These are phyloP conservation scores for Saccostrea glomerata DNA, from an alignment of 1,140 invertebrate species.

Conservation along the genomic window DNA sequence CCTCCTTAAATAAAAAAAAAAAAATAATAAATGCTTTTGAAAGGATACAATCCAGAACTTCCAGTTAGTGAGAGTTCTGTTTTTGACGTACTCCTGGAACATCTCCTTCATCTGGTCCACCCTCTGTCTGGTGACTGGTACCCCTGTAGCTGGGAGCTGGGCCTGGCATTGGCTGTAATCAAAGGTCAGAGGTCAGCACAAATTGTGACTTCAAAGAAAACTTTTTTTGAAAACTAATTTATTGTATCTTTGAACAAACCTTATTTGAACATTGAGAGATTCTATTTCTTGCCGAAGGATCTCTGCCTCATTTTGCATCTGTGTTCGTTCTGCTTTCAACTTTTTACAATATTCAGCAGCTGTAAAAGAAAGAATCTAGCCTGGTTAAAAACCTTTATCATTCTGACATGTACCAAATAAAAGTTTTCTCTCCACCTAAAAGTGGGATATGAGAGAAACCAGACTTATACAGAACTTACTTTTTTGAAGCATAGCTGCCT, in stretches of 20 bases:
- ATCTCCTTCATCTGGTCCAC: conserved; percentile 96
- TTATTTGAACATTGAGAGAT: conserved; percentile 92
- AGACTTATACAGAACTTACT: conserved; percentile 80
- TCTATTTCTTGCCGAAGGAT: conserved; percentile 91
- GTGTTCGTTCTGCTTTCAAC: conserved; percentile 89
- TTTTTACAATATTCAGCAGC: conserved; percentile 95
- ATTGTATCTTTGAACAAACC: conserved; percentile 80
- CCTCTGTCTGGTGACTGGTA: conserved; percentile 91
- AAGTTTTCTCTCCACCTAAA: too few species aligned
- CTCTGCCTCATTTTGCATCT: conserved; percentile 94
- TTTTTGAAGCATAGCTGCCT: conserved; percentile 97
- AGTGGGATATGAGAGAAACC: background rate
- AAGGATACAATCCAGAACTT: conserved; percentile 97
- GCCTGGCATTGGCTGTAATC: conserved; percentile 86
- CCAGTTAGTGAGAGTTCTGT: conserved; percentile 94
- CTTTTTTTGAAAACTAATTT: too few species aligned
- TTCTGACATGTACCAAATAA: too few species aligned
- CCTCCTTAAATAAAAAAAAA: too few species aligned
- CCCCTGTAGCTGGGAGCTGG: conserved; percentile 96
- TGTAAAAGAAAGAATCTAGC: conserved; percentile 62
- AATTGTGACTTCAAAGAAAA: background rate
- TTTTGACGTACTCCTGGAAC: conserved; percentile 94
- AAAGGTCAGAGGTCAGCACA: background rate
- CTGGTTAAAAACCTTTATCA: background rate
- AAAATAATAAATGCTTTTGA: too few species aligned